Evolutionary conservation across 2,888 invertebrate species (phyloP).

Genomic region (Amphimallon solstitiale): DNA sequence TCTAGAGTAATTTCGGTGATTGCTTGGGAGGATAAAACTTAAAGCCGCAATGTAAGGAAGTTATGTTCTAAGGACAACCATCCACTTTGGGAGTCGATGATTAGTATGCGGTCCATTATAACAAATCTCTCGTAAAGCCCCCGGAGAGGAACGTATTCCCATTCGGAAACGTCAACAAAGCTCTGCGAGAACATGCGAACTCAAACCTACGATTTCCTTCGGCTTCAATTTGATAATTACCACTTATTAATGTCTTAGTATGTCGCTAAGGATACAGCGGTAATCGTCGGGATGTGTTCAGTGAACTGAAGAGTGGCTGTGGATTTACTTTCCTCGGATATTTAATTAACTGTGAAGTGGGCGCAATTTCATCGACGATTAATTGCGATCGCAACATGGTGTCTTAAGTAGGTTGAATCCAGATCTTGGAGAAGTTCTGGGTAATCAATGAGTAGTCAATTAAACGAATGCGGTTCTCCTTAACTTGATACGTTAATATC

Average conservation of each 20-base stretch:
- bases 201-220: constrained; percentile 19
- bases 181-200: constrained; percentile 35
- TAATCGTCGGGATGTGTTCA: constrained; percentile 48
- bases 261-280: constrained; percentile 59
- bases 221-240: constrained; percentile 59
- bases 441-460: background rate
- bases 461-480: background rate
- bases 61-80: constrained; percentile 7
- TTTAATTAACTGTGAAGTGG: constrained; percentile 45
- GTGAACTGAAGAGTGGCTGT: constrained; percentile 15
- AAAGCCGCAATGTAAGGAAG: background rate
- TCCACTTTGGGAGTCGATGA: constrained; percentile 7
- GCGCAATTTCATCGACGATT: constrained; percentile 36
- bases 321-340: constrained; percentile 33
- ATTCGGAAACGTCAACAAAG: background rate
- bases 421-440: background rate
- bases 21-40: background rate
- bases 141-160: constrained; percentile 3
- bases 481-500: background rate
- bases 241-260: constrained; percentile 59
- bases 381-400: constrained; percentile 20
- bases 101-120: constrained; percentile 31
- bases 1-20: constrained; percentile 14
- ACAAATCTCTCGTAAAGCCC: constrained; percentile 21
- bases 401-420: background rate